Evolutionary conservation across 2,113 vertebrate genomes (phyloP).

Genomic region (Arvicanthis niloticus): DNA sequence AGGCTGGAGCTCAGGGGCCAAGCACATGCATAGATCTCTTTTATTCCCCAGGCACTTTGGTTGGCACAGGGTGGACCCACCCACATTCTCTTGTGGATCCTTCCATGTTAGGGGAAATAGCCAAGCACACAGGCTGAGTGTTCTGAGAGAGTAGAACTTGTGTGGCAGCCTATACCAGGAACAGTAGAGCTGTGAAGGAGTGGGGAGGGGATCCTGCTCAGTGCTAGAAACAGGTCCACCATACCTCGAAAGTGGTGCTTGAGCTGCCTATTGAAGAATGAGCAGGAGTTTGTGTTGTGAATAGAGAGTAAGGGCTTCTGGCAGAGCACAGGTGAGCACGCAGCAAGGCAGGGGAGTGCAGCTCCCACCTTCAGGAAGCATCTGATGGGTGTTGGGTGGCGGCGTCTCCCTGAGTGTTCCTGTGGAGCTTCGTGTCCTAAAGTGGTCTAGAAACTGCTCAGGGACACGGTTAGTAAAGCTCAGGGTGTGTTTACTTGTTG

Average conservation of each 20-base stretch:
- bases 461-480: neutral
- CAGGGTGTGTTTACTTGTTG: neutral
- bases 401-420: neutral
- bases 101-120: neutral
- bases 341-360: neutral
- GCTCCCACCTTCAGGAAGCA: neutral
- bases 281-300: neutral
- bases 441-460: neutral
- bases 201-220: too few species aligned
- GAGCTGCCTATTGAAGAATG: neutral
- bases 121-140: neutral
- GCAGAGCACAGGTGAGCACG: neutral
- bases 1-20: too few species aligned
- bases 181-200: too few species aligned
- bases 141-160: neutral
- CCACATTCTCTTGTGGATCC: too few species aligned
- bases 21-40: neutral
- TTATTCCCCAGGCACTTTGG: neutral
- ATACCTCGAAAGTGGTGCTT: too few species aligned
- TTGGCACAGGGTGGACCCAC: neutral
- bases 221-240: neutral
- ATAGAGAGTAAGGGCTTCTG: neutral
- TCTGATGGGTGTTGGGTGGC: too few species aligned
- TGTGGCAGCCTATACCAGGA: neutral
- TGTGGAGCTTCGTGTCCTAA: neutral